Evolutionary conservation across 37 sponge, comb jelly and placozoan genomes (phyloP).

Genomic region (Spongilla lacustris): DNA sequence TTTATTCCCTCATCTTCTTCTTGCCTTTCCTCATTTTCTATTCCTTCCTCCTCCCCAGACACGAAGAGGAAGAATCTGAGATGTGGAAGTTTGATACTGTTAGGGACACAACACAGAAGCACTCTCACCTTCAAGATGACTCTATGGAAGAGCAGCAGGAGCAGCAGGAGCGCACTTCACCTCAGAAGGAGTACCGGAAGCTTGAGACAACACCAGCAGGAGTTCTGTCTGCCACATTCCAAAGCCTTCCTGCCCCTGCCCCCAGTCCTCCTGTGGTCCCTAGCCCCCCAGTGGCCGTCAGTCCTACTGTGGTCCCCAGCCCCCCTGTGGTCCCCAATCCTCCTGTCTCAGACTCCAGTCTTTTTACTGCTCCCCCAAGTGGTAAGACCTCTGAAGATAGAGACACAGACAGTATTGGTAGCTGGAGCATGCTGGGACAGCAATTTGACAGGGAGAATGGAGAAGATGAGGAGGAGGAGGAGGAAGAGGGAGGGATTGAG

Average conservation of each 20-base stretch:
- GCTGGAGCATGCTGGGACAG: constrained; percentile 6
- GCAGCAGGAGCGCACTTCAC: neutral
- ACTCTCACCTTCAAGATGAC: neutral
- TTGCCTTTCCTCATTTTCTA: no score
- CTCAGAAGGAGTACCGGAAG: neutral
- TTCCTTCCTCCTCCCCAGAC: neutral
- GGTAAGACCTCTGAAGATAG: neutral
- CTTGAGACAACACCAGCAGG: neutral
- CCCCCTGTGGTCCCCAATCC: neutral
- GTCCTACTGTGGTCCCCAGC: neutral
- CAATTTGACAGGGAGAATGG: neutral
- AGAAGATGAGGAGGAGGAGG: neutral
- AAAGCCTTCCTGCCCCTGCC: neutral
- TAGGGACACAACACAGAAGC: neutral
- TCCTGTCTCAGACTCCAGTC: neutral
- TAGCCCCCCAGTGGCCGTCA: neutral
- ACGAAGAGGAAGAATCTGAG: neutral
- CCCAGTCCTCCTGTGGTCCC: neutral
- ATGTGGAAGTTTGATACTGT: constrained; percentile 48
- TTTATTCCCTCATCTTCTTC: neutral
- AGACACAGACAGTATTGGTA: neutral
- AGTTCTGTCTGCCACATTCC: neutral
- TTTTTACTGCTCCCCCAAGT: neutral
- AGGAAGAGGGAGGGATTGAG: constrained; percentile 9
- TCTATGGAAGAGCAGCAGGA: neutral